phyloP scores from a whole-genome alignment of 1,140 invertebrate species.

The Drosophila cardini region DNA sequence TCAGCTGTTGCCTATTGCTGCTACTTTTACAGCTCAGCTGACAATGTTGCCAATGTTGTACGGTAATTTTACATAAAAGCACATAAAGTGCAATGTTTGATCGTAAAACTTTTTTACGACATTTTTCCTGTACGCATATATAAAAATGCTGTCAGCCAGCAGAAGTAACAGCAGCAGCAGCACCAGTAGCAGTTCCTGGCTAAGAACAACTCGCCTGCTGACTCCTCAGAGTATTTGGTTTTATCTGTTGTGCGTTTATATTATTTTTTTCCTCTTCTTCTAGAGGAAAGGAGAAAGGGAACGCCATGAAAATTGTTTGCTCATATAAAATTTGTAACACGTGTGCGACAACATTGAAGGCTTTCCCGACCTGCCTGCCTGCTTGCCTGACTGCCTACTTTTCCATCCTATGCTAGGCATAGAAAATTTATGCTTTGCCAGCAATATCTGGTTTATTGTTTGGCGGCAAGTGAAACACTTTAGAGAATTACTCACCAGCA shows the following conservation, averaged over 20 bases:
- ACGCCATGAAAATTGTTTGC: slow-evolving; percentile 65
- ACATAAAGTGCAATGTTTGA: slow-evolving; percentile 83
- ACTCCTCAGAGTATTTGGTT: slow-evolving; percentile 68
- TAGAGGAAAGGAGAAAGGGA: not conserved
- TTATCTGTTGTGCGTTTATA: slow-evolving; percentile 77
- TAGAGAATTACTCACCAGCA: slow-evolving; percentile 65
- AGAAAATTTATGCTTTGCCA: slow-evolving; percentile 62
- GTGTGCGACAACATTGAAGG: slow-evolving; percentile 58
- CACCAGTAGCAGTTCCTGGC: slow-evolving; percentile 30
- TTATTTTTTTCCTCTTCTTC: slow-evolving; percentile 53
- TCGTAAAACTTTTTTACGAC: slow-evolving; percentile 84
- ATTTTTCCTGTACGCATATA: slow-evolving; percentile 82
- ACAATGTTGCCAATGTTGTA: slow-evolving; percentile 83
- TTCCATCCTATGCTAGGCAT: slow-evolving; percentile 50
- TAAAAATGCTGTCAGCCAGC: slow-evolving; percentile 67
- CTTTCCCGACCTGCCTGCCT: not conserved
- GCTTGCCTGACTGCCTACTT: slow-evolving; percentile 10
- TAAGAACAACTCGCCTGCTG: slow-evolving; percentile 7
- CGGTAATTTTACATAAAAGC: slow-evolving; percentile 83
- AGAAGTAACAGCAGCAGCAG: slow-evolving; percentile 50
- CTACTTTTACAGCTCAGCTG: slow-evolving; percentile 82
- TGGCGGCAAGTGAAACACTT: slow-evolving; percentile 79
- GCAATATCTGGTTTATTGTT: slow-evolving; percentile 74
- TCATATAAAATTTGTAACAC: slow-evolving; percentile 82
- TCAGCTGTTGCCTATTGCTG: slow-evolving; percentile 54